Base-by-base conservation (phyloP, 2,113 vertebrate species). In the Vireo altiloquus region DNA sequence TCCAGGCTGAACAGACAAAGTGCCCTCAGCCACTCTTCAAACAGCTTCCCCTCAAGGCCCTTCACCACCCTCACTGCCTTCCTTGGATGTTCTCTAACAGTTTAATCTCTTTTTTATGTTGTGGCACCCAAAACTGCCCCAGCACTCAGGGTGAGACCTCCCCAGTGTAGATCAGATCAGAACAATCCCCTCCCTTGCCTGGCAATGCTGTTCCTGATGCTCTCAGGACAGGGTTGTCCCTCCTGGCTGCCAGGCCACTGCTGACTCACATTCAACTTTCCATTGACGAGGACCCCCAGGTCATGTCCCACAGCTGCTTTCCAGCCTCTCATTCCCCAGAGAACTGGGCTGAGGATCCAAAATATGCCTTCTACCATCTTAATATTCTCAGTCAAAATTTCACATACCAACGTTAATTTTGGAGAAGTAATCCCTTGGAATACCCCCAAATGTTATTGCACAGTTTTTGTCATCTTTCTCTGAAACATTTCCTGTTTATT, bases 131-230 rank as follows among this genome's bases (percentile, higher is more conserved):
- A 53, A 68, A 31, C 20, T 54, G 5, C 2, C 20, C 17, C 30
- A 40, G 12, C 1, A 21, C 21, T 40, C 0, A 0, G 31, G 13
- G 19, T n/a, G 69, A 66, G 24, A 20, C 24, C 1, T 0, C 5
- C 15, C 37, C 27, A 44, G 33, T 1, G 1, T 37, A 66, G 37
- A 44, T 7, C 22, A 57, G 33, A 50, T 8, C 15, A 13, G 40
- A 14, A 46, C 61, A 40, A 9, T 75, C 33, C 33, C 33, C 20
- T 82, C 9, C 11, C 33, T 40, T 24, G 9, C 13, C 19, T 74
- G 68, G 6, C 0, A 0, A 8, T 46, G 37, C 19, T 66, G n/a
- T 30, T 7, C 28, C 37, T 60, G 61, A 40, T 82, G 13, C 9
- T 9, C 9, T 24, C 33, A 35, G 39, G 33, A 75, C 22, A 37